Base-by-base conservation (phyloP, 2,888 invertebrate species). In the Parnassius apollo region DNA sequence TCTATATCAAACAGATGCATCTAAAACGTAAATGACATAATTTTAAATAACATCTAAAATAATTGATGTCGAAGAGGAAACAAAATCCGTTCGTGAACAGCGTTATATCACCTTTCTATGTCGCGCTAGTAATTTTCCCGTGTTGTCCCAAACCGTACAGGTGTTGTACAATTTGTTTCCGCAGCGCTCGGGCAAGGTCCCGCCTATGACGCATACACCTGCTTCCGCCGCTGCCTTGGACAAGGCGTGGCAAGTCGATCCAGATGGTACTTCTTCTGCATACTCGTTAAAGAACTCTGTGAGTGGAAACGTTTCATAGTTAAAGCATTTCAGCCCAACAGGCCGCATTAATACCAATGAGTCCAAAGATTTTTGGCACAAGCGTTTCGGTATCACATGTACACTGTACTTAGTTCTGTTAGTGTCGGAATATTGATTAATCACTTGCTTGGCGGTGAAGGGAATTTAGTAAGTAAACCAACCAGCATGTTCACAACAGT, bases 1-100 rank as follows among this genome's bases (percentile, higher is more conserved):
- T 98, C 96, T 73, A 99, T 98, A 85, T 99, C 98, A 85, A 99
- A 99, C 55, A 99, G 93, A 85, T 99, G 99, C 81, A 98, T 93
- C 96, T 97, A 82, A 48, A 81, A 42, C 8, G 2, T n/a, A 50
- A 13, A 12, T 18, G n/a, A 49, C 4, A 12, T n/a, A 11, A 49
- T 13, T n/a, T n/a, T 12, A 18, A 49, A 45, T 11, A 8, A 12
- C 9, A 2, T 3, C 4, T 11, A 2, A 45, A 45, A 45, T 45
- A 45, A 11, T 45, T 4, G 3, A 25, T 25, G 35, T 4, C 35
- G 4, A 7, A 35, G 7, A 35, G 25, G 7, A 35, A 35, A 35
- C 35, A 35, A 35, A 35, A 35, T 35, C 4, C 7, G 35, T 7
- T 35, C 1, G 25, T 7, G 35, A 7, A 35, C 7, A 35, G 35